Percentiles rank a stretch among this genome's conserved stretches.
These are phyloP conservation scores for Callorhinus ursinus DNA, from an alignment of 2,113 vertebrate species.

Conservation along the genomic window DNA sequence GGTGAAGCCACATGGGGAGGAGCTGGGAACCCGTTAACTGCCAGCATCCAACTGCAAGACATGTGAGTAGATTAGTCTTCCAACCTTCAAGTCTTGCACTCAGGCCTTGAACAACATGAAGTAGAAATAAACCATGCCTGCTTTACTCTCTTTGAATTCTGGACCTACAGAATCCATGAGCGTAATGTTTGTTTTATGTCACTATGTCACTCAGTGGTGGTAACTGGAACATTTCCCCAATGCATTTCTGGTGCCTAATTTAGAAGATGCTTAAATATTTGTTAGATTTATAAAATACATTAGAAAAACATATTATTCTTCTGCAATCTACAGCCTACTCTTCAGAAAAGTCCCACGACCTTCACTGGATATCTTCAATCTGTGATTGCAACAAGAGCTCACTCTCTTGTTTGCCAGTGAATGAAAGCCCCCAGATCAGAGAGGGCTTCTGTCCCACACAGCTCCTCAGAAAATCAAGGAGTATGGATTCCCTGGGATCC, in stretches of 20 bases:
- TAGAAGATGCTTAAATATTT: background rate
- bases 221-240: background rate
- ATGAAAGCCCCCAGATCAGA: background rate
- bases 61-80: background rate
- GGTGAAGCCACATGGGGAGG: background rate
- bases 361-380: background rate
- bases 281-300: background rate
- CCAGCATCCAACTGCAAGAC: background rate
- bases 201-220: background rate
- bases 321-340: background rate
- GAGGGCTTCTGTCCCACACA: background rate
- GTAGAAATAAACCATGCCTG: background rate
- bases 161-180: background rate
- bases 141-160: background rate
- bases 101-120: background rate
- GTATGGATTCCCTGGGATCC: background rate
- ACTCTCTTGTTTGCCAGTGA: background rate
- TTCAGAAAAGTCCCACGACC: background rate
- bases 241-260: background rate
- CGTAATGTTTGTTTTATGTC: background rate
- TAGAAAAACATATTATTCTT: background rate
- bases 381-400: background rate
- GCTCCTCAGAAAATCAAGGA: conserved; percentile 30
- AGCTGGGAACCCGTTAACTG: background rate
- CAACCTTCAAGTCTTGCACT: background rate